These are phyloP conservation scores for Polyommatus iphigenia DNA, from an alignment of 2,888 invertebrate genomes.

Conservation along the genomic window DNA sequence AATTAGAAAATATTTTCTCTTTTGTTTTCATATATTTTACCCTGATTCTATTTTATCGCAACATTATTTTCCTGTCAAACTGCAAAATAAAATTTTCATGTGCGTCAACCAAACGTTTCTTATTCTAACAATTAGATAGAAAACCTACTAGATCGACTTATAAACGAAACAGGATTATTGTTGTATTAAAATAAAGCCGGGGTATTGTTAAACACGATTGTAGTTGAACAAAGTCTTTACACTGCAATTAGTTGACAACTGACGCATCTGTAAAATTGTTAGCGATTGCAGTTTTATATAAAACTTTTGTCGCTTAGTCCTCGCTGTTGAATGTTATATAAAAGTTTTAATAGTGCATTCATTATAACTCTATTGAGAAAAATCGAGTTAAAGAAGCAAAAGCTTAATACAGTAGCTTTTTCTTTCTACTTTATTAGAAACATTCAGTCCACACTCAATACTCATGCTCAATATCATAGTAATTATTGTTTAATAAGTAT, in stretches of 20 bases:
- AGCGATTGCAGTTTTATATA: slow-evolving; percentile 1
- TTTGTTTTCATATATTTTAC: neutral
- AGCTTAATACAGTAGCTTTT: neutral
- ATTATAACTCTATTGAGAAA: neutral
- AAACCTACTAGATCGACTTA: too few relatives aligned
- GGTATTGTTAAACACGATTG: too few relatives aligned
- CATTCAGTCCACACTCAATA: too few relatives aligned
- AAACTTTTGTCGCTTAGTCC: neutral
- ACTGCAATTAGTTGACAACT: neutral
- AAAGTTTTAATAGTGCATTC: neutral
- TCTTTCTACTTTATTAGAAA: neutral
- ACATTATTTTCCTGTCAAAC: too few relatives aligned
- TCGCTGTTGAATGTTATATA: neutral
- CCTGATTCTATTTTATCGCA: neutral
- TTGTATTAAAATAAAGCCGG: too few relatives aligned
- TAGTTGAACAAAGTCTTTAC: too few relatives aligned
- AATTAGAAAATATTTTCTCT: neutral
- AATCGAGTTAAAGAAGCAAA: neutral
- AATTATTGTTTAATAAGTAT: too few relatives aligned
- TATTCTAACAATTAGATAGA: too few relatives aligned
- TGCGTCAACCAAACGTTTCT: too few relatives aligned
- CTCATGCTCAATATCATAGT: too few relatives aligned
- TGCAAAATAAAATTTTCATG: too few relatives aligned
- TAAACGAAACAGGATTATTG: too few relatives aligned
- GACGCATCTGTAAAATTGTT: neutral